These are phyloP conservation scores for Pseudococcus longispinus DNA, from an alignment of 2,888 invertebrate species.

Conservation along the genomic window DNA sequence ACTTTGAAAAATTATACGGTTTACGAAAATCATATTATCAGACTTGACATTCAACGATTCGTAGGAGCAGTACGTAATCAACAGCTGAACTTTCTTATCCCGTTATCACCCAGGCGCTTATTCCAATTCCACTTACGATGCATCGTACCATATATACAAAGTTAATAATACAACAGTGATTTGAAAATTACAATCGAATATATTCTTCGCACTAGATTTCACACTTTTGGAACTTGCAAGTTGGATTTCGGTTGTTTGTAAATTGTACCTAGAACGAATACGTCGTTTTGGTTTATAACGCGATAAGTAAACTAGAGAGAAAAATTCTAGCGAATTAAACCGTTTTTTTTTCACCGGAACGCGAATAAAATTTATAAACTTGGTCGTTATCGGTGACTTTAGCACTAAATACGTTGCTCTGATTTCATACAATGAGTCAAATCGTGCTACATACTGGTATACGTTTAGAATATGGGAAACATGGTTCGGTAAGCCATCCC, in stretches of 20 bases:
- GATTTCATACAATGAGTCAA: neutral
- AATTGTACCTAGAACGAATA: neutral
- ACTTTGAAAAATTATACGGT: neutral
- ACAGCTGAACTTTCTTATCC: neutral
- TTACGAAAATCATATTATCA: neutral
- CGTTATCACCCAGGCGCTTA: neutral
- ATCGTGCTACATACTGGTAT: neutral
- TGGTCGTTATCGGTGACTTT: neutral
- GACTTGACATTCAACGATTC: constrained; percentile 3
- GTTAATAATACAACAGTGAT: neutral
- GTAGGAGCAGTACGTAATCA: neutral
- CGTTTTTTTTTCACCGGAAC: neutral
- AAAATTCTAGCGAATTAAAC: neutral
- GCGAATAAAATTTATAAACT: neutral
- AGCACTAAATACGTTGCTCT: neutral
- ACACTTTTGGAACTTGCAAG: neutral
- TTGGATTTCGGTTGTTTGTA: neutral
- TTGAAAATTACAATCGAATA: neutral
- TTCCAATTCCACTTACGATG: neutral
- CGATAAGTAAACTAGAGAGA: neutral
- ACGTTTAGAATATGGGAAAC: neutral
- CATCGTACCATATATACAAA: constrained; percentile 1
- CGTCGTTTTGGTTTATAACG: neutral
- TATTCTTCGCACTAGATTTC: neutral
- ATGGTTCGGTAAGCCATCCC: neutral